Evolutionary conservation across 1,140 invertebrate species (phyloP).

Genomic region (Trachymyrmex septentrionalis): DNA sequence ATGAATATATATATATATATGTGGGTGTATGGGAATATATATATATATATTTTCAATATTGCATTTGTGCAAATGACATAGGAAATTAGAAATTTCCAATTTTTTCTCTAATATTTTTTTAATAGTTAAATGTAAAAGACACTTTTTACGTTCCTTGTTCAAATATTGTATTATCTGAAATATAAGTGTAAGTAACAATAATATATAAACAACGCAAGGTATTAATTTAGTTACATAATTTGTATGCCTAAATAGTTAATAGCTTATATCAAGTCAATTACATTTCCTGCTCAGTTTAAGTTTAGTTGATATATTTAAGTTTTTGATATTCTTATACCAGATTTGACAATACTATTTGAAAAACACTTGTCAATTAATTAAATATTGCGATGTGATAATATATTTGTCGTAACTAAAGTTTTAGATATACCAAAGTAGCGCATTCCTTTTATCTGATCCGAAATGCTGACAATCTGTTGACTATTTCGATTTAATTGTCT

Average conservation of each 20-base stretch:
- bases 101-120: neutral
- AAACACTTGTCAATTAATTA: neutral
- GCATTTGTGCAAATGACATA: neutral
- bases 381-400: neutral
- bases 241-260: neutral
- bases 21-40: neutral
- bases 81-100: neutral
- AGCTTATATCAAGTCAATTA: neutral
- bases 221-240: slow-evolving; percentile 17
- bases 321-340: slow-evolving; percentile 3
- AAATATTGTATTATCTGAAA: neutral
- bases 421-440: no score
- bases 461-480: no score
- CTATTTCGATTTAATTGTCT: no score
- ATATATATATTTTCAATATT: neutral
- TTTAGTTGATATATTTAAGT: neutral
- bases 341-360: neutral
- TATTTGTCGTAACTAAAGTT: neutral
- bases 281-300: neutral
- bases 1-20: neutral
- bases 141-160: neutral
- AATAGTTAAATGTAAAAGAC: neutral
- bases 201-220: neutral
- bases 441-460: no score
- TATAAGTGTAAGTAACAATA: neutral